Percentiles rank a stretch among this genome's conserved stretches.
These are phyloP conservation scores for Drosophila aff. DNA, from an alignment of 1,140 invertebrate species.

Conservation along the genomic window DNA sequence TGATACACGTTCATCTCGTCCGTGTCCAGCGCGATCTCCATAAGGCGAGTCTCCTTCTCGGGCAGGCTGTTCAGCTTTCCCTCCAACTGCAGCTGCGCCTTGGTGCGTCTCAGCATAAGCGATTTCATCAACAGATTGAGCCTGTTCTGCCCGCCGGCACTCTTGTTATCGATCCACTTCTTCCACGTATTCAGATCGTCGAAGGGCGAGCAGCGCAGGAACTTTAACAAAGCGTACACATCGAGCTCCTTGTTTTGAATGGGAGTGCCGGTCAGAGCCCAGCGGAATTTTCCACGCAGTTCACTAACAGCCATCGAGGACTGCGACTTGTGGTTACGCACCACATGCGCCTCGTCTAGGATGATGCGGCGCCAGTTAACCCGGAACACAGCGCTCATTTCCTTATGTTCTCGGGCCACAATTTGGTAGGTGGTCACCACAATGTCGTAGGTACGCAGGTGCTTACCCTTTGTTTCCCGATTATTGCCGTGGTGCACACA, in stretches of 20 bases:
- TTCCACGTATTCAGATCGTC: slow-evolving; percentile 92
- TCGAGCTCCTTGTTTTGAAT: slow-evolving; percentile 97
- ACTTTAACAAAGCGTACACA: slow-evolving; percentile 94
- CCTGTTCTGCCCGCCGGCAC: slow-evolving; percentile 89
- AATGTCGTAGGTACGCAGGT: slow-evolving; percentile 88
- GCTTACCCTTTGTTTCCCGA: slow-evolving; percentile 88
- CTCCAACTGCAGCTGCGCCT: slow-evolving; percentile 89
- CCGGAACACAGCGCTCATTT: slow-evolving; percentile 66
- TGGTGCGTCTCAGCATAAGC: slow-evolving; percentile 93
- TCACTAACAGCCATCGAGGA: slow-evolving; percentile 90
- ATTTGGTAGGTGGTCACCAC: slow-evolving; percentile 93
- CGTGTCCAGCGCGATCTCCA: slow-evolving; percentile 88
- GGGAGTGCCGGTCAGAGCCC: slow-evolving; percentile 97
- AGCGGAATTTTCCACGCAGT: slow-evolving; percentile 88
- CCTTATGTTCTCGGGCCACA: slow-evolving; percentile 87
- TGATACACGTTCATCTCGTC: slow-evolving; percentile 92
- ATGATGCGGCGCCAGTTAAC: slow-evolving; percentile 93
- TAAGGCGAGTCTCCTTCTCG: slow-evolving; percentile 87
- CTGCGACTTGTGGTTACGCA: slow-evolving; percentile 94
- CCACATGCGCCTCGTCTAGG: slow-evolving; percentile 96
- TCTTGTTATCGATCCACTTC: slow-evolving; percentile 89
- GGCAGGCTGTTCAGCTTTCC: slow-evolving; percentile 88
- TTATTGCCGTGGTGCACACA: slow-evolving; percentile 93
- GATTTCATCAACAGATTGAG: slow-evolving; percentile 92
- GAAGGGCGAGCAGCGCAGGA: slow-evolving; percentile 93